phyloP scores from a whole-genome alignment of 2,113 vertebrate genomes.

The Benitochromis conjunctus region DNA sequence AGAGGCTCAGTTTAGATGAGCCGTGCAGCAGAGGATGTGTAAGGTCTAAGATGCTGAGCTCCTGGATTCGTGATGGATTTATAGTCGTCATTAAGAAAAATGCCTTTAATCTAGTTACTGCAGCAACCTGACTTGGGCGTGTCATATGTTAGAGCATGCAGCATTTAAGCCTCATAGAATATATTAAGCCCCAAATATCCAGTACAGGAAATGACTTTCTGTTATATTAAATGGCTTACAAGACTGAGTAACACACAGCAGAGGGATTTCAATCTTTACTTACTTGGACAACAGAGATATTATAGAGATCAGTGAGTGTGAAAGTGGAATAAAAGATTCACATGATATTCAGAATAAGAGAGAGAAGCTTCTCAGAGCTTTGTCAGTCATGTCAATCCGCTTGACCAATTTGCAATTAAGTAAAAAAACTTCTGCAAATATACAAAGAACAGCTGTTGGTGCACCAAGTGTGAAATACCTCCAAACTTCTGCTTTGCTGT shows the following conservation, averaged over 20 bases:
- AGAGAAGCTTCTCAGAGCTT: not conserved
- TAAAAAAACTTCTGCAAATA: not conserved
- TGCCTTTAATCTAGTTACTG: not conserved
- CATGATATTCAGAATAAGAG: not conserved
- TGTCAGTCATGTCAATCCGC: not conserved
- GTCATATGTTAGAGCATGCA: not conserved
- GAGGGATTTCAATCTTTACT: not conserved
- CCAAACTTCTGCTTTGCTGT: not conserved
- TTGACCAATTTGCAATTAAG: not conserved
- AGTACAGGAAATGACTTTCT: not conserved
- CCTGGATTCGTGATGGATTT: not conserved
- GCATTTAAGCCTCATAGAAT: not conserved
- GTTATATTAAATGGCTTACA: not conserved
- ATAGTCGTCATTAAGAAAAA: not conserved
- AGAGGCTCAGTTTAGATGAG: not conserved
- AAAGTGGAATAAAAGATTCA: not conserved
- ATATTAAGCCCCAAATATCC: not conserved
- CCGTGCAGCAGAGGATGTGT: not conserved
- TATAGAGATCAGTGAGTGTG: not conserved
- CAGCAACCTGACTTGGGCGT: not conserved
- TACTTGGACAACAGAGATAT: not conserved
- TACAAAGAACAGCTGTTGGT: not conserved
- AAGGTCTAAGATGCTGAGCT: not conserved
- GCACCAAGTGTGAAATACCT: not conserved
- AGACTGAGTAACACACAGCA: not conserved